A percentile compares a stretch with the other conserved stretches of the same genome.
phyloP scores from a whole-genome alignment of 2,888 invertebrate genomes.

The Phasia obesa region DNA sequence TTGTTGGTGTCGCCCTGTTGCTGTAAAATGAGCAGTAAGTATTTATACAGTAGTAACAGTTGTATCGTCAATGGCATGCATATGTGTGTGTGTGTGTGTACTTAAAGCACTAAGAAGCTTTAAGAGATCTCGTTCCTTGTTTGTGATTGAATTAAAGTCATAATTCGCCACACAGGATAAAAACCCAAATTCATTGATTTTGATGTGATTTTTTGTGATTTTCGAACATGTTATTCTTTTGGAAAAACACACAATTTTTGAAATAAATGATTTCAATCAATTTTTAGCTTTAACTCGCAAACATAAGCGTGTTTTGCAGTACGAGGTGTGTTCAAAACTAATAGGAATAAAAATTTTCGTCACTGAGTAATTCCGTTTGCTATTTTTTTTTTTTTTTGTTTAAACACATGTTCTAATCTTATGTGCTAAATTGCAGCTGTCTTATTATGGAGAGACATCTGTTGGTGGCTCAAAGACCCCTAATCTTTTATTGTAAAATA shows the following conservation, averaged over 20 bases:
- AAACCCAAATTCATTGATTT: conserved; percentile 66
- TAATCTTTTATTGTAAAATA: too few species aligned
- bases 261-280: conserved; percentile 41
- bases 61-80: conserved; percentile 28
- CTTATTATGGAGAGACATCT: too few species aligned
- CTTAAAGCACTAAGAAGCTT: conserved; percentile 54
- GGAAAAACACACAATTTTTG: conserved; percentile 7
- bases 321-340: not conserved
- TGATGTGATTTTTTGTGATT: conserved; percentile 62
- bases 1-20: conserved; percentile 61
- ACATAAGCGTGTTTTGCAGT: too few species aligned
- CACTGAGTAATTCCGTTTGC: too few species aligned
- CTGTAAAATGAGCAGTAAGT: conserved; percentile 72
- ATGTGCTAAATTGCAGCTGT: too few species aligned
- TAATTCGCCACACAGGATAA: conserved; percentile 67
- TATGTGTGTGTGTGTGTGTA: not conserved
- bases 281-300: conserved; percentile 1
- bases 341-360: too few species aligned
- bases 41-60: conserved; percentile 53
- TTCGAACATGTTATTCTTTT: conserved; percentile 10
- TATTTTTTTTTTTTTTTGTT: too few species aligned
- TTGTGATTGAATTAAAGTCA: conserved; percentile 68
- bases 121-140: conserved; percentile 47
- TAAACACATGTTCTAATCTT: too few species aligned
- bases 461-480: too few species aligned